phyloP scores from a whole-genome alignment of 2,113 vertebrate species.

The Steatornis caripensis region DNA sequence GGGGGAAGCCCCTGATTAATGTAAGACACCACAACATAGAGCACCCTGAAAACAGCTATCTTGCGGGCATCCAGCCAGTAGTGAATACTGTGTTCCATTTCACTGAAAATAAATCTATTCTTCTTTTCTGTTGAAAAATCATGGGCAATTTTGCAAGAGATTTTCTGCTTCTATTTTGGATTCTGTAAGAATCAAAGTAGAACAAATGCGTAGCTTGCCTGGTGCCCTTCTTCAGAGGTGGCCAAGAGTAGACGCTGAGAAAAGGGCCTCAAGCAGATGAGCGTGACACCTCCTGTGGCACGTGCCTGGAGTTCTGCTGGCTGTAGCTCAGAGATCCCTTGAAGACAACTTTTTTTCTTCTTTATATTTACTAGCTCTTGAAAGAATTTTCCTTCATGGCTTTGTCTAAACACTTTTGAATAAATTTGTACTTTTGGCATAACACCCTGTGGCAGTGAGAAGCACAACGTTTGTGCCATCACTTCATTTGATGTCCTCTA shows the following conservation, averaged over 20 bases:
- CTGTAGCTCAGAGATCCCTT: neutral
- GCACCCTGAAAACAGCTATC: neutral
- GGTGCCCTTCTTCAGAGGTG: neutral
- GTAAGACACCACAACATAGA: neutral
- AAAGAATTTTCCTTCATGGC: neutral
- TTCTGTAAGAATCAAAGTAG: neutral
- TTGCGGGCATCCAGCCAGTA: neutral
- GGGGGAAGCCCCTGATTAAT: neutral
- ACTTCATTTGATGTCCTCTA: neutral
- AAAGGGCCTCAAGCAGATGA: neutral
- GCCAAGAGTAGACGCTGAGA: accelerated
- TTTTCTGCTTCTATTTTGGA: neutral
- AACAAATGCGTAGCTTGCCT: neutral
- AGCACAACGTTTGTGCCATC: accelerated
- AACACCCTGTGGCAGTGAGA: accelerated
- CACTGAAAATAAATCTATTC: neutral
- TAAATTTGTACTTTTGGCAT: neutral
- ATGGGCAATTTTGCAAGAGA: neutral
- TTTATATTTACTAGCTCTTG: neutral
- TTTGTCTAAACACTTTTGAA: neutral
- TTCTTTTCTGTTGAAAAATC: neutral
- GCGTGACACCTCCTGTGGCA: neutral
- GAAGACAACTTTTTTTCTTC: neutral
- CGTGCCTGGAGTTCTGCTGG: neutral
- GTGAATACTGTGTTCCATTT: neutral